Conservation (phyloP, 2,113 vertebrate genomes). For the Carollia perspicillata region DNA sequence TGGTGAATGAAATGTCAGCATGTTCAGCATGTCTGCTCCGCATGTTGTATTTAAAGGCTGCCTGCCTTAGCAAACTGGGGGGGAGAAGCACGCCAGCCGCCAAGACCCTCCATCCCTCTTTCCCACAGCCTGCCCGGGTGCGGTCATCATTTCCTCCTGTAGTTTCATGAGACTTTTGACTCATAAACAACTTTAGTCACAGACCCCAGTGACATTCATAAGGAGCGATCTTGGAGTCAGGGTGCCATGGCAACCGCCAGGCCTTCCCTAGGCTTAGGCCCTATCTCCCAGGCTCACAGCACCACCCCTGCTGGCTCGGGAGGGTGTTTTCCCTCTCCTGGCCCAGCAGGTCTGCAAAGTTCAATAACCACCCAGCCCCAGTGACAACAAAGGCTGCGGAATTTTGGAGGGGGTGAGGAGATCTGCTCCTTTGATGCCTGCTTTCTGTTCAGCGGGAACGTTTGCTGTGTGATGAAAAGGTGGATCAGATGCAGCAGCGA, state of each 20-base stretch:
- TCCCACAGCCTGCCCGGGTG: slow-evolving; percentile 44
- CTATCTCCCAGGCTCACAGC: slow-evolving; percentile 67
- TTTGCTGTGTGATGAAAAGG: slow-evolving; percentile 61
- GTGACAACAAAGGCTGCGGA: slow-evolving; percentile 66
- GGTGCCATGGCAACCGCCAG: slow-evolving; percentile 74
- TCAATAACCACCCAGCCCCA: slow-evolving; percentile 73
- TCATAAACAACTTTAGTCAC: slow-evolving; percentile 77
- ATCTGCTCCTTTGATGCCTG: slow-evolving; percentile 65
- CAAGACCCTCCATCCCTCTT: background rate
- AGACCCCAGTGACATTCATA: slow-evolving; percentile 71
- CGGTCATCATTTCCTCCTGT: background rate
- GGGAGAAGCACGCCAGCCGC: background rate
- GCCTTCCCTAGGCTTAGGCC: background rate
- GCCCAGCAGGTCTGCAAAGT: slow-evolving; percentile 77
- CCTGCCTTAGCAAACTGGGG: background rate
- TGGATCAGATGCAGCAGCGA: slow-evolving; percentile 46
- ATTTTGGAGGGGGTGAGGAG: slow-evolving; percentile 49
- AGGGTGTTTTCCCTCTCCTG: slow-evolving; percentile 71
- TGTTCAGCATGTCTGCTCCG: background rate
- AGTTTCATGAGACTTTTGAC: slow-evolving; percentile 66
- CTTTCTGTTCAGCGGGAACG: slow-evolving; percentile 42
- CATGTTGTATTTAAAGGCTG: background rate
- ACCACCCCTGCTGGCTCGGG: slow-evolving; percentile 72
- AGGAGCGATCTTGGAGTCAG: slow-evolving; percentile 62
- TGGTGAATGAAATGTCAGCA: background rate